A percentile compares a stretch with the other conserved stretches of the same genome.
Evolutionary conservation across 2,888 invertebrate genomes (phyloP).

Genomic region (Oscheius sp.): DNA sequence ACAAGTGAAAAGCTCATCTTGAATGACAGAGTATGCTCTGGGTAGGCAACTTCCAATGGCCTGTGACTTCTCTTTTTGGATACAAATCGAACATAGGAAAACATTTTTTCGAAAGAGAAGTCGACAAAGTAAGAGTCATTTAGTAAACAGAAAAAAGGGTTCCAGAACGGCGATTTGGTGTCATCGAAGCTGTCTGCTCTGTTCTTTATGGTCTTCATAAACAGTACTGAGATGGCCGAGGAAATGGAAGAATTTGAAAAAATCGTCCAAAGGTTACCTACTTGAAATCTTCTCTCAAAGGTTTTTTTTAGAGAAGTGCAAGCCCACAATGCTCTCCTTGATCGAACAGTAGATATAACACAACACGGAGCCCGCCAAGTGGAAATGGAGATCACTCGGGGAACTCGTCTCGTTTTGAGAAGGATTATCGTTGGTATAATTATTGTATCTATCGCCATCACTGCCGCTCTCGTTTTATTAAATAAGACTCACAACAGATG

Average conservation of each 20-base stretch:
- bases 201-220: constrained; percentile 54
- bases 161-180: constrained; percentile 29
- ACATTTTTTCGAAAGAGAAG: constrained; percentile 43
- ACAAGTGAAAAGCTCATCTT: neutral
- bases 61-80: constrained; percentile 36
- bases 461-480: neutral
- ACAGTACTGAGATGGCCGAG: constrained; percentile 38
- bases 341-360: constrained; percentile 35
- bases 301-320: constrained; percentile 35
- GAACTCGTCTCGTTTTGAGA: constrained; percentile 24
- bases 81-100: constrained; percentile 60
- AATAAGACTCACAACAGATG: constrained; percentile 4
- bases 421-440: constrained; percentile 3
- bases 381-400: constrained; percentile 35
- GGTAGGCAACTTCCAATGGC: constrained; percentile 39
- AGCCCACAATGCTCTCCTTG: constrained; percentile 35
- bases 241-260: constrained; percentile 47
- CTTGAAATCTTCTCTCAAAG: neutral
- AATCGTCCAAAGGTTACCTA: constrained; percentile 29
- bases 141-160: neutral
- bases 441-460: no score
- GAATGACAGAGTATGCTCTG: constrained; percentile 16
- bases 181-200: constrained; percentile 45
- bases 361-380: constrained; percentile 49
- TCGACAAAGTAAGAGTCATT: constrained; percentile 3